phyloP scores from a whole-genome alignment of 2,113 vertebrate species.

The Lathamus discolor region DNA sequence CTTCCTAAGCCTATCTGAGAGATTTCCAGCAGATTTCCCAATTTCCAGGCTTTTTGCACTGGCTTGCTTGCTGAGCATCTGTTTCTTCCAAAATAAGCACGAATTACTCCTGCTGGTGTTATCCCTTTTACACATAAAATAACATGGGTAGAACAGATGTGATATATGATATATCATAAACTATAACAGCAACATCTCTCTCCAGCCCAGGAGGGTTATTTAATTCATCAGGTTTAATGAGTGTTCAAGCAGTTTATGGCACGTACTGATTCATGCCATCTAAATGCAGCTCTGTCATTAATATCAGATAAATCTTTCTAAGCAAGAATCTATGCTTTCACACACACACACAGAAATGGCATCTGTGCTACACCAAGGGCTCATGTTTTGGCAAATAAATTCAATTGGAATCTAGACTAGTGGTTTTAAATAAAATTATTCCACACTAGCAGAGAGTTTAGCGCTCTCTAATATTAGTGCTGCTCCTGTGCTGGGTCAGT shows the following conservation, averaged over 20 bases:
- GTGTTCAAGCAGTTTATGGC: constrained; percentile 53
- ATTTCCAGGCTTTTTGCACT: background rate
- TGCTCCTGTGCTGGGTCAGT: background rate
- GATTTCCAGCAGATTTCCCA: background rate
- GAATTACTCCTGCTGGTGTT: background rate
- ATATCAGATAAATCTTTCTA: constrained; percentile 38
- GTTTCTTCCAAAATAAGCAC: constrained; percentile 5
- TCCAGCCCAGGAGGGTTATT: constrained; percentile 49
- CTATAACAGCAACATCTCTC: background rate
- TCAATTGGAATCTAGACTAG: background rate
- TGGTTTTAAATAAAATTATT: background rate
- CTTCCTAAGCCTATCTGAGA: background rate
- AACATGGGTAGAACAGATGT: constrained; percentile 7
- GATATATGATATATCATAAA: constrained; percentile 37
- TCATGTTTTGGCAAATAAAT: background rate
- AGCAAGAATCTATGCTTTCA: background rate
- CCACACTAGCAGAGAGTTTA: background rate
- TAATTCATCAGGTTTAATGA: constrained; percentile 59
- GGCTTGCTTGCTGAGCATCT: background rate
- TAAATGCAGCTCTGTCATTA: constrained; percentile 45
- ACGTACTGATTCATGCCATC: constrained; percentile 28
- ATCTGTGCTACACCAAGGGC: background rate
- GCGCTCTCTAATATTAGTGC: background rate
- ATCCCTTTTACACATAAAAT: background rate
- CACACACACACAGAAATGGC: background rate